These are phyloP conservation scores for Caenorhabditis doughertyi DNA, from an alignment of 2,888 invertebrate genomes.

Conservation along the genomic window DNA sequence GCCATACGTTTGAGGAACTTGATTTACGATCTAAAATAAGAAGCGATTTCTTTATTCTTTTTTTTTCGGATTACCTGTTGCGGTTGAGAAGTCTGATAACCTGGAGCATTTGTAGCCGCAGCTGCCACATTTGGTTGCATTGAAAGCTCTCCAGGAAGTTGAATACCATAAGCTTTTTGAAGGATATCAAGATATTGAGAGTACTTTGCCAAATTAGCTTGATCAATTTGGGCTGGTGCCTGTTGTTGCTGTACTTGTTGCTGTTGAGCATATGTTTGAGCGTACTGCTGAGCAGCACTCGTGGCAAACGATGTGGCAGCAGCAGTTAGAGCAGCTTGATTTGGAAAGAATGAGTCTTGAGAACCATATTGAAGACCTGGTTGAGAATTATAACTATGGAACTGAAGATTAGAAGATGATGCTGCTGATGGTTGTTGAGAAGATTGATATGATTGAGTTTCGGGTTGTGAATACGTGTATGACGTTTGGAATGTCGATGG, in stretches of 20 bases:
- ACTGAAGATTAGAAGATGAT: slow-evolving; percentile 30
- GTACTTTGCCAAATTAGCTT: slow-evolving; percentile 76
- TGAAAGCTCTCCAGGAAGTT: slow-evolving; percentile 70
- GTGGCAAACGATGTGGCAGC: slow-evolving; percentile 66
- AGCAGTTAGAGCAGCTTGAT: slow-evolving; percentile 65
- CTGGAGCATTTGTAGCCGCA: slow-evolving; percentile 9
- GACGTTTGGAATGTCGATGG: slow-evolving; percentile 27
- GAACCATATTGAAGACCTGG: slow-evolving; percentile 64
- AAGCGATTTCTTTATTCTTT: background rate
- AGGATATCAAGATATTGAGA: slow-evolving; percentile 77
- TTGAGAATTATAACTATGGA: slow-evolving; percentile 67
- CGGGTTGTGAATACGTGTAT: slow-evolving; percentile 57
- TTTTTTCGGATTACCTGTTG: slow-evolving; percentile 24
- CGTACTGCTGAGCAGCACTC: slow-evolving; percentile 68
- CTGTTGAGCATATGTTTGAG: slow-evolving; percentile 50
- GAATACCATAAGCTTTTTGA: slow-evolving; percentile 76
- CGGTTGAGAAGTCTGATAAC: slow-evolving; percentile 52
- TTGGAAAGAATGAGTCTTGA: slow-evolving; percentile 47
- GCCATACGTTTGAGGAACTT: slow-evolving; percentile 35
- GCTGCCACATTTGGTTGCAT: slow-evolving; percentile 42
- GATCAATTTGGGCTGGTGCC: slow-evolving; percentile 72
- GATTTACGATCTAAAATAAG: slow-evolving; percentile 26
- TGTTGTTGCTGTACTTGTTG: slow-evolving; percentile 24
- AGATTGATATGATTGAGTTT: slow-evolving; percentile 41
- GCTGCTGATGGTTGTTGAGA: slow-evolving; percentile 11